These are phyloP conservation scores for Apogon hyalosoma DNA, from an alignment of 2,797 vertebrate genomes.

Conservation along the genomic window DNA sequence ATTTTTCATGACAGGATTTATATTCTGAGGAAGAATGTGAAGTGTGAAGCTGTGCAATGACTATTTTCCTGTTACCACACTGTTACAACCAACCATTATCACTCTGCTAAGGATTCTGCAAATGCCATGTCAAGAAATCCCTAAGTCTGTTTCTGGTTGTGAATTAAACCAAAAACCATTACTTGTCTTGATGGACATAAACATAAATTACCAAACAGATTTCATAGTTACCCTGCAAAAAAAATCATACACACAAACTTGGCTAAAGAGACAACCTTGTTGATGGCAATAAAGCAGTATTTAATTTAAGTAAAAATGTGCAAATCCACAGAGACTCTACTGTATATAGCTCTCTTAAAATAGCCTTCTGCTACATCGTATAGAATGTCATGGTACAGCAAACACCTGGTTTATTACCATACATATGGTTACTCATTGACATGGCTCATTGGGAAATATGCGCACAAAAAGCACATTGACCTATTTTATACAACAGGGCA, in stretches of 20 bases:
- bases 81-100: no score
- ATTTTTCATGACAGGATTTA: neutral
- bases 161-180: neutral
- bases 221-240: neutral
- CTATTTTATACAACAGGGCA: constrained; percentile 14
- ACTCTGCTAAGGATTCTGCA: no score
- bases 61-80: no score
- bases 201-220: neutral
- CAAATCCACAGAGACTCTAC: neutral
- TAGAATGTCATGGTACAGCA: neutral
- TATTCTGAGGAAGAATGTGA: no score
- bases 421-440: constrained; percentile 5
- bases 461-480: constrained; percentile 6
- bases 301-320: neutral
- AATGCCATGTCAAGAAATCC: no score
- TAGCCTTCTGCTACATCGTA: neutral
- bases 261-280: neutral
- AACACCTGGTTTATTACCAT: neutral
- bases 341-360: neutral
- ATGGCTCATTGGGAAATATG: constrained; percentile 1
- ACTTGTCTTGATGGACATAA: neutral
- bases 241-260: neutral
- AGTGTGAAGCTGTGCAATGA: no score
- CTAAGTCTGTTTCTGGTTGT: neutral
- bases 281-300: neutral